Evolutionary conservation across 2,797 vertebrate genomes (phyloP).

Genomic region (Hozukius guyotensis): DNA sequence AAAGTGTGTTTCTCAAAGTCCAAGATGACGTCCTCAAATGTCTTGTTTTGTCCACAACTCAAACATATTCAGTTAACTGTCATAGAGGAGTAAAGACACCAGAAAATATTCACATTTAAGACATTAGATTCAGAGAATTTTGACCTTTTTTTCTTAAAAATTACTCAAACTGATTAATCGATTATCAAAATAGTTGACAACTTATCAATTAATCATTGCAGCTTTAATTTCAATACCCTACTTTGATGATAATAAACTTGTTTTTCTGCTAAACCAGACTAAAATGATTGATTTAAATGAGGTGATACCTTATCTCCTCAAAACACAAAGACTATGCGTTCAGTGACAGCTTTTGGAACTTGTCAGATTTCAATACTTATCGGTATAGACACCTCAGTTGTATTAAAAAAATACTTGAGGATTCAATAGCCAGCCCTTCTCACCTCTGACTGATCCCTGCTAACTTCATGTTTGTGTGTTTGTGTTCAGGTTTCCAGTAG

Average conservation of each 20-base stretch:
- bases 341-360: not conserved
- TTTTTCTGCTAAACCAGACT: too few species aligned
- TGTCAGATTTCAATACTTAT: not conserved
- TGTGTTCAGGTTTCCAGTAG: slow-evolving; percentile 92
- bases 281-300: not conserved
- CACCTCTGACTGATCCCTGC: not conserved
- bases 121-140: too few species aligned
- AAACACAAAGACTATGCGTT: not conserved
- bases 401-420: not conserved
- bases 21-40: too few species aligned
- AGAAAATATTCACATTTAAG: too few species aligned
- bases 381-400: not conserved
- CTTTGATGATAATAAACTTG: not conserved
- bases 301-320: not conserved
- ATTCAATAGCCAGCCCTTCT: not conserved
- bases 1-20: too few species aligned
- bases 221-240: not conserved
- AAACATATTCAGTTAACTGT: too few species aligned
- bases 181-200: too few species aligned
- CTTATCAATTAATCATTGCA: too few species aligned
- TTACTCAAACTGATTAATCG: too few species aligned
- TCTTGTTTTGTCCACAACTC: too few species aligned
- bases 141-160: too few species aligned
- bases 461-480: not conserved
- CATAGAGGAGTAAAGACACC: too few species aligned